Evolutionary conservation across 23 tunicate species (phyloP), one percentile per base, ranked within the genome.

Genomic region (Styela clava): DNA sequence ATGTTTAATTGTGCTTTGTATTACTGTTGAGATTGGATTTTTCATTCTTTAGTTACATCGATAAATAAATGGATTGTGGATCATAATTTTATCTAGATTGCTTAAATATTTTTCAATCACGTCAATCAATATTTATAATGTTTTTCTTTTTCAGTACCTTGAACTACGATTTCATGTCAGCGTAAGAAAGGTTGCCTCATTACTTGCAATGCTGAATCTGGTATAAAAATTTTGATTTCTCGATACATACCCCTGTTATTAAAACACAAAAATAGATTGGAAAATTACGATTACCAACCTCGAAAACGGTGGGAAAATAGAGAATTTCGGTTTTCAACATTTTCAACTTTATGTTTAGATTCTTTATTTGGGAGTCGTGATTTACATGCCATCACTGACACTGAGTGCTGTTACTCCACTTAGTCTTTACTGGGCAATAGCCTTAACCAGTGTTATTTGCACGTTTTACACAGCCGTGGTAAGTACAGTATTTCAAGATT

Each of bases 301-400:
- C n/a, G n/a, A n/a, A n/a, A n/a, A n/a, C n/a, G n/a, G n/a, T n/a
- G n/a, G n/a, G n/a, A n/a, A n/a, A n/a, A n/a, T n/a, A n/a, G n/a
- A n/a, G n/a, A n/a, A n/a, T n/a, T n/a, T n/a, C n/a, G n/a, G n/a
- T n/a, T n/a, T n/a, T n/a, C n/a, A n/a, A n/a, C n/a, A n/a, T n/a
- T n/a, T n/a, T 65, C 30, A 9, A 28, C 71, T 25, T 65, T 21
- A 19, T 61, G 20, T 19, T 30, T 32, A 71, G 77, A 28, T 71
- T 71, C 34, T 71, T 5, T 71, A 71, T 30, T 35, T 71, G 34
- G 77, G 77, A 29, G 1, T 76, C 23, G 65, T 44, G n/a, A 52
- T 1, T 26, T 44, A 76, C 52, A 25, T 76, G 63, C 81, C 81
- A 5, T 36, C 81, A 44, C 27, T 76, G 81, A 2, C 81, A 76